These are phyloP conservation scores for Eilema sororculum DNA, from an alignment of 2,888 invertebrate species.

Conservation along the genomic window DNA sequence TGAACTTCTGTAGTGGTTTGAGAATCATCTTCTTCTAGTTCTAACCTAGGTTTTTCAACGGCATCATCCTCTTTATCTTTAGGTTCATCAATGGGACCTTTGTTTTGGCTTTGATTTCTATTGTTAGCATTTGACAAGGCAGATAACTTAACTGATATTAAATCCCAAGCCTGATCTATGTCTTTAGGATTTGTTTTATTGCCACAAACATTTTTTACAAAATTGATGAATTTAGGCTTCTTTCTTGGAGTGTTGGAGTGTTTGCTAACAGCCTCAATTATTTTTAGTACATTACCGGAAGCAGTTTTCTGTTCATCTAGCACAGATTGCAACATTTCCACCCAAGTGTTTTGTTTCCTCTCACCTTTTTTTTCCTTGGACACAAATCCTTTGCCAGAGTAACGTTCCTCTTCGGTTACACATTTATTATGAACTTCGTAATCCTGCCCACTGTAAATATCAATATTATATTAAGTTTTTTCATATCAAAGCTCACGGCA, in stretches of 20 bases:
- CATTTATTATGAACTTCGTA: slow-evolving; percentile 94
- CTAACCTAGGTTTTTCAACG: slow-evolving; percentile 31
- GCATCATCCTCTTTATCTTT: slow-evolving; percentile 38
- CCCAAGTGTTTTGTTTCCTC: slow-evolving; percentile 95
- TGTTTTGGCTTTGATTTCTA: slow-evolving; percentile 59
- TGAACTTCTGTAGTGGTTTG: slow-evolving; percentile 42
- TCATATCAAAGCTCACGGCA: no score
- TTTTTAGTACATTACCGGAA: slow-evolving; percentile 85
- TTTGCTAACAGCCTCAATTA: slow-evolving; percentile 90
- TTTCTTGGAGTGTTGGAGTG: slow-evolving; percentile 95
- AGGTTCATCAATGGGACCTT: slow-evolving; percentile 32
- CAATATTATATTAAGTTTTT: background rate
- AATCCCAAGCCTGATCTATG: slow-evolving; percentile 90
- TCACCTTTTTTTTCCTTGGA: slow-evolving; percentile 94
- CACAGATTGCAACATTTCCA: slow-evolving; percentile 90
- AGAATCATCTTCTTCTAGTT: slow-evolving; percentile 26
- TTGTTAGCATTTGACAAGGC: slow-evolving; percentile 76
- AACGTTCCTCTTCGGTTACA: slow-evolving; percentile 94
- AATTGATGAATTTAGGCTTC: slow-evolving; percentile 93
- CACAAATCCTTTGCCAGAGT: slow-evolving; percentile 93
- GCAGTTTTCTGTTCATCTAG: slow-evolving; percentile 86
- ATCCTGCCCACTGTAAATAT: slow-evolving; percentile 89
- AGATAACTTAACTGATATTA: slow-evolving; percentile 86
- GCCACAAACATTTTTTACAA: slow-evolving; percentile 89
- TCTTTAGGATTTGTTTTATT: slow-evolving; percentile 85